A percentile compares a stretch with the other conserved stretches of the same genome.
Evolutionary conservation across 2,113 vertebrate species (phyloP).

Genomic region (Strigops habroptila): DNA sequence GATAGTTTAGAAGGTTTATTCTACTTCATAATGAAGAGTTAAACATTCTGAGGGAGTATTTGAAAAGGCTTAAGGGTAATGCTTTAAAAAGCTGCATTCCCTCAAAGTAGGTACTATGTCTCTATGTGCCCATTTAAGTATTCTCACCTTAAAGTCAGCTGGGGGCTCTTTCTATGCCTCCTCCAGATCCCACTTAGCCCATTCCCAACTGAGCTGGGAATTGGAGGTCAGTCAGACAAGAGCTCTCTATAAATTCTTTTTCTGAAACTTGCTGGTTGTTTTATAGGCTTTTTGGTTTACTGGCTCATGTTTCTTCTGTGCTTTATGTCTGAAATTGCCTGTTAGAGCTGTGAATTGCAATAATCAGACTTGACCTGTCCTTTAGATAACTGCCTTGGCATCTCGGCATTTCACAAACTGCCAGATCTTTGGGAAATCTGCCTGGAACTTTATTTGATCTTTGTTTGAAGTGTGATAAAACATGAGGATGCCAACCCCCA

Average conservation of each 20-base stretch:
- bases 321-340: neutral
- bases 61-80: neutral
- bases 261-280: neutral
- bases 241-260: neutral
- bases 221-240: neutral
- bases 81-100: neutral
- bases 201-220: neutral
- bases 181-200: neutral
- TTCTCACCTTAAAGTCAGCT: neutral
- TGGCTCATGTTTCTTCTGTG: neutral
- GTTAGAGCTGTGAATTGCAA: neutral
- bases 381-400: neutral
- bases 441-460: neutral
- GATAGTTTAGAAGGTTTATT: neutral
- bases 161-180: neutral
- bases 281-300: neutral
- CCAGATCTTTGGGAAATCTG: neutral
- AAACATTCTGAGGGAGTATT: neutral
- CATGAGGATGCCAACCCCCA: neutral
- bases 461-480: neutral
- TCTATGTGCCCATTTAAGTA: neutral
- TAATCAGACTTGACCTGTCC: neutral
- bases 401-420: neutral
- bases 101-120: neutral
- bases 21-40: neutral